Percentiles rank a stretch among this genome's conserved stretches.
These are phyloP conservation scores for Mesochorus sp. DNA, from an alignment of 2,888 invertebrate genomes.

Conservation along the genomic window DNA sequence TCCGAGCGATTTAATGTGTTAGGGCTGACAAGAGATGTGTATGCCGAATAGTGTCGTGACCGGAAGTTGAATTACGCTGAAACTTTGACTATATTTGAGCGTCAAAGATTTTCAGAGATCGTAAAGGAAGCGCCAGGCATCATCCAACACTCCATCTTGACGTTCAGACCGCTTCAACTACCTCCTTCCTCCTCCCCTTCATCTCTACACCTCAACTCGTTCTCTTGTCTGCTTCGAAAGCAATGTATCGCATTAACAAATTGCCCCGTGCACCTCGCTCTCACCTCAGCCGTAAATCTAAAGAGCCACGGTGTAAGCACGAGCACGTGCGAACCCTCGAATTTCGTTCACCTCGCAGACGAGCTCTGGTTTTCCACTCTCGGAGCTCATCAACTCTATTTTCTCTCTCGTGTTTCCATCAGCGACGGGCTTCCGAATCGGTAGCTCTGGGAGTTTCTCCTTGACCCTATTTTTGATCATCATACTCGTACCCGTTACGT, in stretches of 20 bases:
- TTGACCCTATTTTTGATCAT: not conserved
- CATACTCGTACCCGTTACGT: too few species aligned
- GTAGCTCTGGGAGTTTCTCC: not conserved
- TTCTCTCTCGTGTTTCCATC: not conserved
- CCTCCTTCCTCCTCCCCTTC: not conserved
- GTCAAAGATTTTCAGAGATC: not conserved
- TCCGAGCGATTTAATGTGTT: too few species aligned
- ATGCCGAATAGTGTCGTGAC: too few species aligned
- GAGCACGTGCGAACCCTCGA: slow-evolving; percentile 47
- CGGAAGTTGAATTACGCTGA: not conserved
- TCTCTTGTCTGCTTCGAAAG: slow-evolving; percentile 42
- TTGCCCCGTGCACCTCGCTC: slow-evolving; percentile 63
- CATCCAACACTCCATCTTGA: not conserved
- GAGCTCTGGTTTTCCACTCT: not conserved
- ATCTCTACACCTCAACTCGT: not conserved
- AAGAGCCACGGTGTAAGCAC: slow-evolving; percentile 47
- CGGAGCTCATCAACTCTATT: not conserved
- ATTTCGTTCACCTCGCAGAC: slow-evolving; percentile 41
- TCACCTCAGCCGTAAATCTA: slow-evolving; percentile 60
- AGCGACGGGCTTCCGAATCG: not conserved
- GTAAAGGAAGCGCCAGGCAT: slow-evolving; percentile 24
- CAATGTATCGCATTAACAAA: slow-evolving; percentile 73
- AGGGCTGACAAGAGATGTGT: too few species aligned
- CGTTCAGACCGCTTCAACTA: not conserved
- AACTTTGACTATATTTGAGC: not conserved